Evolutionary conservation across 2,113 vertebrate genomes (phyloP).

Genomic region (Nanger granti): DNA sequence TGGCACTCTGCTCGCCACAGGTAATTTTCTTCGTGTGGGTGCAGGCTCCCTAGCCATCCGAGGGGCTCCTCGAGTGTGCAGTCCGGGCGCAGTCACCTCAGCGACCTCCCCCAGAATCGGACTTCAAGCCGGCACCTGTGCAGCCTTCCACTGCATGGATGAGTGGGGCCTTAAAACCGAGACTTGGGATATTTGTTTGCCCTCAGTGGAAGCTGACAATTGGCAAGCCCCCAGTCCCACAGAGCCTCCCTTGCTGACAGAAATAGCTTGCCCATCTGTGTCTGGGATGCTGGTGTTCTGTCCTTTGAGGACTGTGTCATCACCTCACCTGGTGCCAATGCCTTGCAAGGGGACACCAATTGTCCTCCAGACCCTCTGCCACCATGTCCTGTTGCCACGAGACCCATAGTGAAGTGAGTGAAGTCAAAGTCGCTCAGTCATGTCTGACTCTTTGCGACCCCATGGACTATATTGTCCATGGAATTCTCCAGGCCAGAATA

Average conservation of each 20-base stretch:
- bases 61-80: too few relatives aligned
- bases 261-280: accelerated
- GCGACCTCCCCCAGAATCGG: too few relatives aligned
- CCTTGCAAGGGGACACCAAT: not conserved
- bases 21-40: too few relatives aligned
- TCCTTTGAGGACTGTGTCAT: not conserved
- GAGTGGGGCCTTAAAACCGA: not conserved
- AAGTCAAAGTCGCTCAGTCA: not conserved
- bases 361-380: not conserved
- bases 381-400: not conserved
- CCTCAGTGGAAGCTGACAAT: not conserved
- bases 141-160: not conserved
- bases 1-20: too few relatives aligned
- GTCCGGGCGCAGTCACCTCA: too few relatives aligned
- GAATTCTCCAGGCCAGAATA: not conserved
- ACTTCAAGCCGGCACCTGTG: too few relatives aligned
- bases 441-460: not conserved
- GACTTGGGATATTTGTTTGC: not conserved
- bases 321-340: not conserved
- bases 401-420: not conserved
- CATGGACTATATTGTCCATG: not conserved
- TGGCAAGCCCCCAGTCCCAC: not conserved
- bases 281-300: not conserved
- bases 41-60: too few relatives aligned
- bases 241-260: not conserved